Percentiles rank a stretch among this genome's conserved stretches.
Conservation (phyloP, 2,888 invertebrate species). For the Chrysina gloriosa region DNA sequence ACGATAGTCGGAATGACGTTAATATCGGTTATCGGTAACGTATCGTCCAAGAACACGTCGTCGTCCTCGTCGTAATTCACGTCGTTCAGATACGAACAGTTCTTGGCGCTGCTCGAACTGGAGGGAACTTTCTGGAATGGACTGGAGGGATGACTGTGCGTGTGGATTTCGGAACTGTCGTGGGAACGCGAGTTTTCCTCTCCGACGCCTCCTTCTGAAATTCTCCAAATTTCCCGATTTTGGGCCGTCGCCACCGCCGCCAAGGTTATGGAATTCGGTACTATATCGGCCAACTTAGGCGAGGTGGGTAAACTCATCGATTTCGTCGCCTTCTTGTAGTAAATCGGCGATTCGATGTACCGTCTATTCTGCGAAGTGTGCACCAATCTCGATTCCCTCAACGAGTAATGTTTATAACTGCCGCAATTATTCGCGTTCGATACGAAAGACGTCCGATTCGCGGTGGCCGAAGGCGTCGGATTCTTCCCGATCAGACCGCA, state of each 20-base stretch:
- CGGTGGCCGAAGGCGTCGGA: not conserved
- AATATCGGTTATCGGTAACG: slow-evolving; percentile 48
- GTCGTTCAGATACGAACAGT: slow-evolving; percentile 50
- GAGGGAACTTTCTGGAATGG: slow-evolving; percentile 32
- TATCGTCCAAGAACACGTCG: slow-evolving; percentile 58
- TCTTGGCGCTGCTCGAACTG: slow-evolving; percentile 44
- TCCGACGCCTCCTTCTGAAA: slow-evolving; percentile 65
- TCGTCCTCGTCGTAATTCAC: slow-evolving; percentile 54
- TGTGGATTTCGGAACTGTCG: slow-evolving; percentile 36
- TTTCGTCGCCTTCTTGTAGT: slow-evolving; percentile 37
- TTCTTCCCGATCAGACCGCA: slow-evolving; percentile 68
- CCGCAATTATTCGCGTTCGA: slow-evolving; percentile 46
- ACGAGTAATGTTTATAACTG: slow-evolving; percentile 39
- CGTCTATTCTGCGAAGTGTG: slow-evolving; percentile 8
- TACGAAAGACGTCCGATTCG: slow-evolving; percentile 61
- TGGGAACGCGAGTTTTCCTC: slow-evolving; percentile 56
- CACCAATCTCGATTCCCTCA: slow-evolving; percentile 24
- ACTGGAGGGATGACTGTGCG: slow-evolving; percentile 26
- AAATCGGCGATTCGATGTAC: slow-evolving; percentile 39
- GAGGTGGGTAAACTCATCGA: slow-evolving; percentile 41
- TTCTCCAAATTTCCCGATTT: slow-evolving; percentile 67
- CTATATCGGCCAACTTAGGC: slow-evolving; percentile 45
- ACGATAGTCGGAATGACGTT: not conserved
- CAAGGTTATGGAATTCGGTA: slow-evolving; percentile 62
- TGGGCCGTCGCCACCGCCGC: slow-evolving; percentile 61